Evolutionary conservation across 2,888 invertebrate species (phyloP), one percentile per base, ranked within the genome.

Genomic region (Salpingus planirostris): DNA sequence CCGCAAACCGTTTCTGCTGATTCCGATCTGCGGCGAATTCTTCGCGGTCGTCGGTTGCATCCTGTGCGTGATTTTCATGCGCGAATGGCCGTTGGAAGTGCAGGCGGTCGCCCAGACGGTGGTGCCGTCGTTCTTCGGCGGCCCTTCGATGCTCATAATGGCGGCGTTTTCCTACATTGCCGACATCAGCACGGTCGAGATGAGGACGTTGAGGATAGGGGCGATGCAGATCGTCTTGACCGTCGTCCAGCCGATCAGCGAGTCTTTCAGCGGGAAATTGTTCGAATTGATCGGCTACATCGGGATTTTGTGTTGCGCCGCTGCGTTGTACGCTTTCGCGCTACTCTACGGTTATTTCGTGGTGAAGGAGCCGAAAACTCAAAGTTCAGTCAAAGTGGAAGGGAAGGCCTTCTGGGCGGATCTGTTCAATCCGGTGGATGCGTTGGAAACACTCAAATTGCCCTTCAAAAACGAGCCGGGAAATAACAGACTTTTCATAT

Each of bases 151-250:
- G 52, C 36, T 65, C 11, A 51, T 60, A 3, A 62, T 64, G 61
- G 63, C 63, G 6, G 46, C 55, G 8, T 65, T 58, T 36, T 52
- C 64, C 2, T 65, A 65, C 36, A 57, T 65, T 12, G 63, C 64
- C 2, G 64, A 65, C 43, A 56, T 63, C 2, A 64, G 76, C 22
- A 65, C 72, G 1, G 33, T 70, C 12, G 73, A 76, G 45, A 67
- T 71, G 42, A 65, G 78, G 13, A 78, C 78, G 1, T 66, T 78
- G 27, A 64, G 78, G 47, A 66, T 78, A 24, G 78, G 77, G 8
- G 51, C 76, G n/a, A 67, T 76, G 8, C 62, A 64, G 41, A 60
- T 62, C 14, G 51, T 59, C 3, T 43, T 61, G 3, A 59, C 55
- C 24, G 38, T 55, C 18, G 50, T 48, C 22, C 38, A 44, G 2